Evolutionary conservation across 2,113 vertebrate genomes (phyloP).

Genomic region (Microtus montanus): DNA sequence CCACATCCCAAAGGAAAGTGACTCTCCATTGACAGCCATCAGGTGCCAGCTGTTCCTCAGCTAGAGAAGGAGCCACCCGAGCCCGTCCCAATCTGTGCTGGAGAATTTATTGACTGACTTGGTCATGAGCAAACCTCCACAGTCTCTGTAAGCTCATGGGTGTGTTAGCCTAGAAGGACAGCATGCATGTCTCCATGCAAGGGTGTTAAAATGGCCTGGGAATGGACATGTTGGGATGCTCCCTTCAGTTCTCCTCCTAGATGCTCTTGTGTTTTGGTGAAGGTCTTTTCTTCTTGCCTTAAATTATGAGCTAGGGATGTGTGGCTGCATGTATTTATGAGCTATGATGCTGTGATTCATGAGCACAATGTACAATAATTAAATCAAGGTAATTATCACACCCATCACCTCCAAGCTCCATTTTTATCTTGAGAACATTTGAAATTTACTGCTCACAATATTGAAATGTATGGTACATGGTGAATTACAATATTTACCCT

Average conservation of each 20-base stretch:
- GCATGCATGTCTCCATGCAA: neutral
- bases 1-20: neutral
- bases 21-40: neutral
- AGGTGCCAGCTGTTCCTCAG: neutral
- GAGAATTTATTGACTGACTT: neutral
- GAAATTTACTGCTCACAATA: neutral
- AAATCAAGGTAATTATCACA: neutral
- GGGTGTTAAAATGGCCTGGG: neutral
- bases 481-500: neutral
- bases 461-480: neutral
- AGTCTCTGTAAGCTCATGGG: too few species aligned
- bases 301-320: neutral
- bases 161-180: neutral
- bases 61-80: neutral
- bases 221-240: neutral
- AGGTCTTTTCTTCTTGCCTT: neutral
- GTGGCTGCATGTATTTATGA: neutral
- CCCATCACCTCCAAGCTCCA: neutral
- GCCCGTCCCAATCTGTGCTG: too few species aligned
- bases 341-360: neutral
- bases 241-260: neutral
- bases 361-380: neutral
- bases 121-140: too few species aligned
- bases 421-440: neutral
- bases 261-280: neutral